These are phyloP conservation scores for Synergus laeviventris DNA, from an alignment of 2,888 invertebrate species.

Conservation along the genomic window DNA sequence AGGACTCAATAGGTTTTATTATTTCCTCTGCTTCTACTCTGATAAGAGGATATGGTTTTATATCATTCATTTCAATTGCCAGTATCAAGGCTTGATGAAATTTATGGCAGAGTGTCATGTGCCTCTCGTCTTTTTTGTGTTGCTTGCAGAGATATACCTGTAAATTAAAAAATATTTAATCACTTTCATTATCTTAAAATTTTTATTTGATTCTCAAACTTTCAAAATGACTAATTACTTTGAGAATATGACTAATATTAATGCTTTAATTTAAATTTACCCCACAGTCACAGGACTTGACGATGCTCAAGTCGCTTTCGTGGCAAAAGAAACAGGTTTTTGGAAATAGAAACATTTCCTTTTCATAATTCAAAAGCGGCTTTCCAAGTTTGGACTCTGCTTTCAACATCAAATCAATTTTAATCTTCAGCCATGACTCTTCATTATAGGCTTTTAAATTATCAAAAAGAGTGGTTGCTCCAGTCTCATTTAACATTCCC, in stretches of 20 bases:
- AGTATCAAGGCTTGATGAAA: neutral
- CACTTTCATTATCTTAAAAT: neutral
- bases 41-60: neutral
- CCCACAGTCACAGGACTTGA: conserved; percentile 42
- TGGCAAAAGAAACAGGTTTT: conserved; percentile 61
- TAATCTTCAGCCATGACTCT: conserved; percentile 53
- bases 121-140: neutral
- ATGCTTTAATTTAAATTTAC: neutral
- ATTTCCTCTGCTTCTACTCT: neutral
- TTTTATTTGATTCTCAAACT: neutral
- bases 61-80: neutral
- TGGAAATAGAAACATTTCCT: conserved; percentile 64
- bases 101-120: neutral
- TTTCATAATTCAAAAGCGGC: conserved; percentile 55
- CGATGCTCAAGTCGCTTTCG: conserved; percentile 48
- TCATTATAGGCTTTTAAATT: conserved; percentile 8
- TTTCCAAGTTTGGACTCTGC: conserved; percentile 51
- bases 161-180: neutral
- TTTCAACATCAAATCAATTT: conserved; percentile 57
- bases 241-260: neutral
- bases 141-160: conserved; percentile 23
- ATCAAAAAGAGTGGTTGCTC: conserved; percentile 42
- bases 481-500: conserved; percentile 49
- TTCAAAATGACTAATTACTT: neutral
- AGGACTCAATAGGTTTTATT: neutral